These are phyloP conservation scores for Drosophila athabasca DNA, from an alignment of 1,140 invertebrate species.

Conservation along the genomic window DNA sequence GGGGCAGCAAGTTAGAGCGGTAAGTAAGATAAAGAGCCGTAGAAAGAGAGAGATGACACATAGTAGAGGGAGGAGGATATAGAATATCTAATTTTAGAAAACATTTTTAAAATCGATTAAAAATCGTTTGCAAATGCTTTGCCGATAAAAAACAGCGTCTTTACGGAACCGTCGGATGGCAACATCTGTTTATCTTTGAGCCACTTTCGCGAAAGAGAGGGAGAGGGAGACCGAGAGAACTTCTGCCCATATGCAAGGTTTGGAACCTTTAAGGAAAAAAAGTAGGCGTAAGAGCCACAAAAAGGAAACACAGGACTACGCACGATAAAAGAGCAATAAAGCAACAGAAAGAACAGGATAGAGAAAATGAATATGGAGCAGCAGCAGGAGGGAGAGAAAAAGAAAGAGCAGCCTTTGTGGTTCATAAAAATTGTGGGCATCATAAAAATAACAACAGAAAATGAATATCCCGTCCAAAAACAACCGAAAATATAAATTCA, in stretches of 20 bases:
- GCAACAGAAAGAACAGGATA: constrained; percentile 17
- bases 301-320: not conserved
- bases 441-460: constrained; percentile 47
- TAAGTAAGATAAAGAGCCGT: no score
- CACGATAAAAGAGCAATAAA: constrained; percentile 19
- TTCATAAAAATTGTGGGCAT: constrained; percentile 44
- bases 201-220: constrained; percentile 4
- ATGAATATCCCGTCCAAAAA: constrained; percentile 24
- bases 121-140: no score
- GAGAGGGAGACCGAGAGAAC: not conserved
- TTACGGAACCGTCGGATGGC: no score
- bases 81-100: no score
- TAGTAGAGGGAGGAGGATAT: no score
- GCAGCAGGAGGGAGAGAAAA: constrained; percentile 12
- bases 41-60: not conserved
- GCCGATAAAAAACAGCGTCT: no score
- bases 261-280: constrained; percentile 28
- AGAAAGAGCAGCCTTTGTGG: constrained; percentile 31
- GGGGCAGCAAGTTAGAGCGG: not conserved
- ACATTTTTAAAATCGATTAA: no score
- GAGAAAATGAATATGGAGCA: constrained; percentile 4
- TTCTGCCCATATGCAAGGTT: constrained; percentile 25
- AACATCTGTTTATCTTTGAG: constrained; percentile 42
- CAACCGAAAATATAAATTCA: constrained; percentile 5
- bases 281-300: constrained; percentile 24